Evolutionary conservation across 2,797 vertebrate genomes (phyloP).

Genomic region (Spinibarbus caldwelli): DNA sequence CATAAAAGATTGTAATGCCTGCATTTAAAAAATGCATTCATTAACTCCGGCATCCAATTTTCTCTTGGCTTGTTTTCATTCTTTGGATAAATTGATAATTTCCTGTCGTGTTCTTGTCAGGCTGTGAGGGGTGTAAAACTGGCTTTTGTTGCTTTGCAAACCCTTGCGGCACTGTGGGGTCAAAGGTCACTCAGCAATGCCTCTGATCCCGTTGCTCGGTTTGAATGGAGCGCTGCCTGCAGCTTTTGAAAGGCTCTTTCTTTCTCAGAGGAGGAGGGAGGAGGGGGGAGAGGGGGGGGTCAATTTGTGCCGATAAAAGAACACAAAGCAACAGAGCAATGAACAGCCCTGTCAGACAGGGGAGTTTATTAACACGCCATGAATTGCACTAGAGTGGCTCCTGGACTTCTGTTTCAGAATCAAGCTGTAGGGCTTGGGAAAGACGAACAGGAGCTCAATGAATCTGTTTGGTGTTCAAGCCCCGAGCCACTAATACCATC

Average conservation of each 20-base stretch:
- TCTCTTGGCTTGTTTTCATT: slow-evolving; percentile 13
- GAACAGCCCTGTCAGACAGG: slow-evolving; percentile 48
- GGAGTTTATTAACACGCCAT: slow-evolving; percentile 55
- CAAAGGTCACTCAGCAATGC: slow-evolving; percentile 54
- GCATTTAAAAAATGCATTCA: slow-evolving; percentile 18
- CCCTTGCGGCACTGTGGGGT: slow-evolving; percentile 47
- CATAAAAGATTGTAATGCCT: slow-evolving; percentile 3
- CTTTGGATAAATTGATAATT: slow-evolving; percentile 41
- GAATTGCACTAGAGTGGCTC: slow-evolving; percentile 28
- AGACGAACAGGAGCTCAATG: slow-evolving; percentile 50
- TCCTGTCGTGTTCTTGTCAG: slow-evolving; percentile 49
- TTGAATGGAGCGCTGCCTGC: slow-evolving; percentile 46
- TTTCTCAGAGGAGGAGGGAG: slow-evolving; percentile 38
- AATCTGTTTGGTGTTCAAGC: slow-evolving; percentile 33
- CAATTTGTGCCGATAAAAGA: slow-evolving; percentile 57
- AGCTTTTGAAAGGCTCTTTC: slow-evolving; percentile 56
- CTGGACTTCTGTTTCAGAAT: slow-evolving; percentile 27
- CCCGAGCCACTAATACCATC: slow-evolving; percentile 20
- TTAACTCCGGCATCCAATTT: background rate
- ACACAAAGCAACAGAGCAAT: slow-evolving; percentile 51
- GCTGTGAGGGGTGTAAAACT: slow-evolving; percentile 52
- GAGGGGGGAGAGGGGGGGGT: slow-evolving; percentile 31
- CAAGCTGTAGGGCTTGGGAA: slow-evolving; percentile 44
- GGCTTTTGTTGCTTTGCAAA: slow-evolving; percentile 56
- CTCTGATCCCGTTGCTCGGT: slow-evolving; percentile 46